Conservation (phyloP, 2,113 vertebrate species). For the Grantiella picta region DNA sequence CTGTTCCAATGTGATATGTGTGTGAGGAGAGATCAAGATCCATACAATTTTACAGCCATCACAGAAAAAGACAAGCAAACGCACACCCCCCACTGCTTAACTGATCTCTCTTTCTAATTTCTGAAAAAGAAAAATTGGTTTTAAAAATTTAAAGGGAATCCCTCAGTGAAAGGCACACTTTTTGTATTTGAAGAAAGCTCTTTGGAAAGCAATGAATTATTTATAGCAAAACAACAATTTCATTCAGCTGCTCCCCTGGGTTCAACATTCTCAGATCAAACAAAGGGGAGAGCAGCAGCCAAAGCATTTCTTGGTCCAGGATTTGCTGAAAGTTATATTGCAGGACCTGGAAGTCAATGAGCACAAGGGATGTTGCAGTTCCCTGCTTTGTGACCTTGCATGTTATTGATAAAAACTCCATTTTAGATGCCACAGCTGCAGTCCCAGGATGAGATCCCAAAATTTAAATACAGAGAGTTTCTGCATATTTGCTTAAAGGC, state of each 20-base stretch:
- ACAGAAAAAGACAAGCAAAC: slow-evolving; percentile 2
- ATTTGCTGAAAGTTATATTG: neutral
- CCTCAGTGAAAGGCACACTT: neutral
- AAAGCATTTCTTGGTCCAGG: neutral
- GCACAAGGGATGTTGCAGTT: neutral
- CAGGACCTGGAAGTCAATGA: neutral
- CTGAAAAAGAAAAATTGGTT: neutral
- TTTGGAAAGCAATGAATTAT: slow-evolving; percentile 35
- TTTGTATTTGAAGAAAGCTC: slow-evolving; percentile 1
- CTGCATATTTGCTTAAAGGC: neutral
- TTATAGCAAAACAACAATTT: slow-evolving; percentile 8
- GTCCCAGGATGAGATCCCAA: neutral
- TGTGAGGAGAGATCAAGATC: slow-evolving; percentile 26
- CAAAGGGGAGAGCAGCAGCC: neutral
- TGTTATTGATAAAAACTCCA: neutral
- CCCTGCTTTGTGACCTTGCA: neutral
- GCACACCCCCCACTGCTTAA: neutral
- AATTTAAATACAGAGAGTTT: neutral
- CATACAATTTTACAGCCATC: neutral
- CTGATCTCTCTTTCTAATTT: neutral
- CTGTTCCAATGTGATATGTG: neutral
- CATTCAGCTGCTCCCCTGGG: neutral
- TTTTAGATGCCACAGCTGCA: neutral
- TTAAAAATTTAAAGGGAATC: slow-evolving; percentile 26
- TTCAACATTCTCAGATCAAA: neutral